phyloP scores from a whole-genome alignment of 2,113 vertebrate species.

The Phasianus colchicus region DNA sequence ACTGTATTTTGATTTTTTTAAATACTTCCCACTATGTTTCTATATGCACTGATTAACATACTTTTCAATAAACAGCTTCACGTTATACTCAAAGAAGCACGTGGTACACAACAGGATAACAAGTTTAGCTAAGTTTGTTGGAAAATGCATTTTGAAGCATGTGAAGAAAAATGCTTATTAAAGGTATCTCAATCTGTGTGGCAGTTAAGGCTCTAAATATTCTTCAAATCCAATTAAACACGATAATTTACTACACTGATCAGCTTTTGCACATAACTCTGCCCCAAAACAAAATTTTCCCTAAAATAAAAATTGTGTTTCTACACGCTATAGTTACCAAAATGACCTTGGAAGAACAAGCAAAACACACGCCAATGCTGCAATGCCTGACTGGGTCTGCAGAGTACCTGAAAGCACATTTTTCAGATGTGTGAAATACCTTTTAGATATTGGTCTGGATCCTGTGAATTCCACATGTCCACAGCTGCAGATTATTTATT shows the following conservation, averaged over 20 bases:
- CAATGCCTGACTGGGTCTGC: neutral
- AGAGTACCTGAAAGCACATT: conserved; percentile 26
- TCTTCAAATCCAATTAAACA: neutral
- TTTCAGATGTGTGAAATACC: conserved; percentile 22
- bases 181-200: neutral
- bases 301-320: neutral
- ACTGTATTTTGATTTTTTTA: conserved; percentile 27
- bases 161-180: neutral
- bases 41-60: neutral
- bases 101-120: neutral
- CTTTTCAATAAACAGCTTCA: neutral
- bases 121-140: neutral
- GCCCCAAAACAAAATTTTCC: neutral
- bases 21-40: neutral
- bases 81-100: neutral
- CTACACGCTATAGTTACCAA: neutral
- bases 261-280: neutral
- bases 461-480: conserved; percentile 5
- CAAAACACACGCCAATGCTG: neutral
- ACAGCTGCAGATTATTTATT: neutral
- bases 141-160: neutral
- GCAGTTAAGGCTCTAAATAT: neutral
- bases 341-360: conserved; percentile 33
- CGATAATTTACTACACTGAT: neutral
- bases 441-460: neutral